A percentile compares a stretch with the other conserved stretches of the same genome.
Conservation (phyloP, 2,797 vertebrate species). For the Onychomys torridus region DNA sequence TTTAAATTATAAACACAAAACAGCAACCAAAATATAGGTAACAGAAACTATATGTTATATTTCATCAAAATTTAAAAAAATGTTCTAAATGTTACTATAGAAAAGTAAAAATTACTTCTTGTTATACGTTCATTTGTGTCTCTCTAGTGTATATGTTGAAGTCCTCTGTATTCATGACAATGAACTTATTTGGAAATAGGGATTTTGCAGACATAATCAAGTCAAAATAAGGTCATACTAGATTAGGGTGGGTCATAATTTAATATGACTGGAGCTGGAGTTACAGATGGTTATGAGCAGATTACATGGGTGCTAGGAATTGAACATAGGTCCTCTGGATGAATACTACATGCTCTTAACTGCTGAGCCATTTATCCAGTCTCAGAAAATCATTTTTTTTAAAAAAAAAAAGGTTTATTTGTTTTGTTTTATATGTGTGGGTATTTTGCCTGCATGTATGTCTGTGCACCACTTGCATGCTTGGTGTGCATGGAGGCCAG, state of each 20-base stretch:
- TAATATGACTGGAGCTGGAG: background rate
- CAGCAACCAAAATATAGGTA: background rate
- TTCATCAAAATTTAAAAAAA: background rate
- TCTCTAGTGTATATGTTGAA: background rate
- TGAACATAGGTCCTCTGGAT: background rate
- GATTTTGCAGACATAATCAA: slow-evolving; percentile 33
- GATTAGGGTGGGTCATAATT: background rate
- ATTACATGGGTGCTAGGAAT: background rate
- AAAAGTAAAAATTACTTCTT: slow-evolving; percentile 39
- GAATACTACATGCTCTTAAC: background rate
- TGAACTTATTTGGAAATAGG: slow-evolving; percentile 11
- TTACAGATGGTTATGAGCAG: background rate
- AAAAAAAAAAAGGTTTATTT: background rate
- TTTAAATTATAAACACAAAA: background rate
- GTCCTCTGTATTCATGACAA: background rate
- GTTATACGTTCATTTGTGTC: background rate
- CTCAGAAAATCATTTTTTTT: background rate
- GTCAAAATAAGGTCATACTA: background rate
- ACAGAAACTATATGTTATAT: background rate
- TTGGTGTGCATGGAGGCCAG: background rate
- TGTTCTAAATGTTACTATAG: background rate
- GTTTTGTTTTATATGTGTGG: background rate
- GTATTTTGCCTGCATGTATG: background rate
- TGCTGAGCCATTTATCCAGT: background rate
- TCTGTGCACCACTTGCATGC: background rate